Percentiles rank a stretch among this genome's conserved stretches.
Conservation (phyloP, 2,888 invertebrate species). For the Smittia aterrima region DNA sequence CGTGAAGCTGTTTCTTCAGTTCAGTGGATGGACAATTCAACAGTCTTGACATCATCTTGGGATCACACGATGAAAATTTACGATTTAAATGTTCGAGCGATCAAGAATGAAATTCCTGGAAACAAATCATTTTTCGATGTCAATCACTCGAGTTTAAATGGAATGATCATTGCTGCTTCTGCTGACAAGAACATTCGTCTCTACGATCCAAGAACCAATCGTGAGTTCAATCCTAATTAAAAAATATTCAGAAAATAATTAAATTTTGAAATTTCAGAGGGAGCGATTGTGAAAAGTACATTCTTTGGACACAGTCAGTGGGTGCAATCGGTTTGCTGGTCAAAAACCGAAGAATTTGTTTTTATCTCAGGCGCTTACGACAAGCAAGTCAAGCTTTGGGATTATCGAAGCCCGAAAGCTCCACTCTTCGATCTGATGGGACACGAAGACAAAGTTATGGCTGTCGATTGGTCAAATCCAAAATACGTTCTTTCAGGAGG, state of each 20-base stretch:
- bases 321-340: constrained; percentile 91
- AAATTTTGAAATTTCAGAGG: constrained; percentile 60
- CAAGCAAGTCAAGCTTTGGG: constrained; percentile 91
- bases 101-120: constrained; percentile 79
- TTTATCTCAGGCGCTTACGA: constrained; percentile 95
- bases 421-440: constrained; percentile 90
- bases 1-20: constrained; percentile 84
- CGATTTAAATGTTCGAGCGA: constrained; percentile 84
- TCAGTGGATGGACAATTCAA: constrained; percentile 77
- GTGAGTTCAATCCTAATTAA: constrained; percentile 58
- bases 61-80: constrained; percentile 93
- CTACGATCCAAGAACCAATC: constrained; percentile 86
- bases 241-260: too few relatives aligned
- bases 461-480: constrained; percentile 91
- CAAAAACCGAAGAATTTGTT: constrained; percentile 72
- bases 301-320: constrained; percentile 84
- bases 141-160: constrained; percentile 76
- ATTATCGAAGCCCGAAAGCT: constrained; percentile 71
- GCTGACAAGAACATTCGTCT: constrained; percentile 88
- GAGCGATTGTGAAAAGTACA: constrained; percentile 79
- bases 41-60: constrained; percentile 86
- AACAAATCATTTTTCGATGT: constrained; percentile 88
- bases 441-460: constrained; percentile 89
- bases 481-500: constrained; percentile 86
- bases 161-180: constrained; percentile 77